phyloP scores from a whole-genome alignment of 2,113 vertebrate genomes.

The Tachysurus vachellii region DNA sequence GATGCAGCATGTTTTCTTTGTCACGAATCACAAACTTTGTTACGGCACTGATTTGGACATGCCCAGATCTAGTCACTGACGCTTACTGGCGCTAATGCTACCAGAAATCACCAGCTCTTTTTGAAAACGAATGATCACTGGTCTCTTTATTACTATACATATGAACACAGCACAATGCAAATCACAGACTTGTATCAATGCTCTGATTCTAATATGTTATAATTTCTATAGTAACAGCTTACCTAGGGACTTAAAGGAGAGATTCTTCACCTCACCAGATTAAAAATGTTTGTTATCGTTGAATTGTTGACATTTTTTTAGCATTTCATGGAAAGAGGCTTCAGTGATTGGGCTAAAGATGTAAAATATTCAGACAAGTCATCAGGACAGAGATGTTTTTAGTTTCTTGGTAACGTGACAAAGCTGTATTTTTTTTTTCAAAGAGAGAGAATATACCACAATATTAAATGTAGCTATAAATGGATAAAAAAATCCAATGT shows the following conservation, averaged over 20 bases:
- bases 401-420: background rate
- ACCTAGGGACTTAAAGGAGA: no score
- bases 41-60: no score
- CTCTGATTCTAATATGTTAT: background rate
- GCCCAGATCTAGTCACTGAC: no score
- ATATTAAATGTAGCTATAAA: background rate
- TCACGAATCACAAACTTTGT: no score
- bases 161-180: no score
- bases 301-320: background rate
- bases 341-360: background rate
- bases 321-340: background rate
- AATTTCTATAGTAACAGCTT: background rate
- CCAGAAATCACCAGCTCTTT: no score
- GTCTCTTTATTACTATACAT: no score
- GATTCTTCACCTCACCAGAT: background rate
- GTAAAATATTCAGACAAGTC: background rate
- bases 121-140: no score
- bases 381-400: background rate
- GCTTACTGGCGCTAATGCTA: no score
- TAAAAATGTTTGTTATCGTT: background rate
- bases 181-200: background rate
- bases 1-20: no score
- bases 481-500: background rate
- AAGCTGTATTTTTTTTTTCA: background rate
- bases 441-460: background rate